Evolutionary conservation across 2,113 vertebrate species (phyloP).

Genomic region (Cyanoliseus patagonus): DNA sequence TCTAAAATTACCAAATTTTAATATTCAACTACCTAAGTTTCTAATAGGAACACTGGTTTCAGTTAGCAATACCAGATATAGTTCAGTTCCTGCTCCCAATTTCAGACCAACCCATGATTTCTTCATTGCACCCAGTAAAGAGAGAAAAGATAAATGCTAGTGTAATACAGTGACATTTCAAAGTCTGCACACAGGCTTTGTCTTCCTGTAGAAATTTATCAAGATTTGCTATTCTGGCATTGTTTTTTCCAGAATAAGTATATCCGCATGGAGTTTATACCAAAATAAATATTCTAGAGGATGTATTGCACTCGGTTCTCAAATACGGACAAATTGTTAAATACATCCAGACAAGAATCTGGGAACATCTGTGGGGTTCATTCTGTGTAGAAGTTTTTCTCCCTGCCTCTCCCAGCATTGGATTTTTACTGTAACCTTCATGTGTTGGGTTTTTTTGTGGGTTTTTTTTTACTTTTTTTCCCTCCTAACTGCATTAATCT

Average conservation of each 20-base stretch:
- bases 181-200: background rate
- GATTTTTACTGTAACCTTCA: background rate
- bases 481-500: background rate
- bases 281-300: constrained; percentile 48
- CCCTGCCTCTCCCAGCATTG: background rate
- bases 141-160: background rate
- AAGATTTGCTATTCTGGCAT: background rate
- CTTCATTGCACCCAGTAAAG: background rate
- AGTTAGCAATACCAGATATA: background rate
- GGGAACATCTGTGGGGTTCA: constrained; percentile 53
- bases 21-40: constrained; percentile 4
- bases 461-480: background rate
- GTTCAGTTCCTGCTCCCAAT: background rate
- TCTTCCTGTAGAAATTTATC: background rate
- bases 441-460: background rate
- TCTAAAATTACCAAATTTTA: constrained; percentile 39
- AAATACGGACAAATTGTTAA: constrained; percentile 46
- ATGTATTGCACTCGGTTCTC: background rate
- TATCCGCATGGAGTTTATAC: constrained; percentile 8
- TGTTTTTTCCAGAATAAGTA: constrained; percentile 23
- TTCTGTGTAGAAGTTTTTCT: constrained; percentile 33
- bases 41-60: background rate
- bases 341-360: constrained; percentile 32
- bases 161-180: background rate
- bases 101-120: background rate